Evolutionary conservation across 2,113 vertebrate genomes (phyloP), one percentile per base, ranked within the genome.

Genomic region (Ochotona curzoniae): DNA sequence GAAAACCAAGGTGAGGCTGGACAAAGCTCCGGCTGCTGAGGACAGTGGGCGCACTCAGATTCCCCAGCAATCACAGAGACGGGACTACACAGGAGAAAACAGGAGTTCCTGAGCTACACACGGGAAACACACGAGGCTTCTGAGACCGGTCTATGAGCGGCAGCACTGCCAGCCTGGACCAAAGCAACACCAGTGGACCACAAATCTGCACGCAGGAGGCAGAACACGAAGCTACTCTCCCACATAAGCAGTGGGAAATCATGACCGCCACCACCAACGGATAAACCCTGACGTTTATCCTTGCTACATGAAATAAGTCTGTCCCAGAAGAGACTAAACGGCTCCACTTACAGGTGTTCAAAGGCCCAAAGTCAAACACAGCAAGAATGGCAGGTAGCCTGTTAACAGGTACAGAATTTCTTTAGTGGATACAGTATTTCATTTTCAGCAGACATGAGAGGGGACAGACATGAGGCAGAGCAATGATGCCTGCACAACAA

Each of bases 61-160:
- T 51, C 63, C 32, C 83, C 38, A 54, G 44, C 14, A 83, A 60
- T 7, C 14, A 75, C 0, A 67, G 66, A 71, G 38, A 75, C 49
- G 60, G 89, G 51, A 70, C 49, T 60, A 92, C 26, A 44, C 54
- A 93, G 60, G 23, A 90, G 49, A 87, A 47, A 54, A 69, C 28
- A 93, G 64, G 78, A 76, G 71, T 78, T 60, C 23, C 35, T 26
- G 32, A 79, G 14, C 61, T 21, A 85, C 8, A 94, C 67, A 93
- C 5, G 84, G 3, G 51, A 88, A 35, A 89, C 44, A n/a, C 63
- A 91, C 28, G 74, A 89, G 60, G 23, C 63, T 89, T 83, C 76
- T 69, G 14, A 87, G 18, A 94, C 73, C 74, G 38, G 63, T 87
- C 8, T 49, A 32, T 57, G 9, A 79, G 82, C 49, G 90, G 26